Evolutionary conservation across 2,888 invertebrate genomes (phyloP), one percentile per base, ranked within the genome.

Genomic region (Drosophila heteroneura): DNA sequence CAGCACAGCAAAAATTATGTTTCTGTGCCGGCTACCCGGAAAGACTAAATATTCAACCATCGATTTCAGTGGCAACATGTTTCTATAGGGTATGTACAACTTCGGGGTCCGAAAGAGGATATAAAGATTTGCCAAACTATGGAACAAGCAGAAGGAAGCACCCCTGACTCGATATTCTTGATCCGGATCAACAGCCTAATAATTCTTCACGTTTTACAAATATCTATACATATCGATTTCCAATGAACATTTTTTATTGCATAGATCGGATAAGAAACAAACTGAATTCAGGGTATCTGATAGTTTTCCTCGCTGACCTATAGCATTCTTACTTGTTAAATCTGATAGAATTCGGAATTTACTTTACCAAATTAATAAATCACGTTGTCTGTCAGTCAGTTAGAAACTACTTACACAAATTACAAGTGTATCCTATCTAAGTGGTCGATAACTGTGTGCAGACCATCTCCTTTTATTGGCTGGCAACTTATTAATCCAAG

Each of bases 1-100:
- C 82, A 75, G 63, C 44, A 51, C 67, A 59, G 74, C 71, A 79
- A 90, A 87, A 87, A 88, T 85, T 82, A 90, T 85, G 79, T 79
- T 72, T 75, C 51, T 52, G 54, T 53, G 57, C 52, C 68, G 49
- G 39, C n/a, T 16, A 30, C 12, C 39, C 65, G 33, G 16, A 60
- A 51, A 44, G 49, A 16, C 41, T 22, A 28, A 51, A 49, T 39
- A 60, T 67, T 54, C 72, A 56, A 60, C 47, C 63, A 59, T 71
- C 32, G 54, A 49, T 35, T 56, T 56, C n/a, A 60, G 28, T 35
- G 28, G 7, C 49, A 51, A 56, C 39, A 56, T 32, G 14, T n/a
- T 54, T 32, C 26, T 14, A 19, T 6, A 28, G 26, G 26, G 10
- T 26, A 7, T 19, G 7, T 12, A 10, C 12, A 16, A 47, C 7